These are phyloP conservation scores for Bombus terrestris DNA, from an alignment of 1,140 invertebrate genomes.

Conservation along the genomic window DNA sequence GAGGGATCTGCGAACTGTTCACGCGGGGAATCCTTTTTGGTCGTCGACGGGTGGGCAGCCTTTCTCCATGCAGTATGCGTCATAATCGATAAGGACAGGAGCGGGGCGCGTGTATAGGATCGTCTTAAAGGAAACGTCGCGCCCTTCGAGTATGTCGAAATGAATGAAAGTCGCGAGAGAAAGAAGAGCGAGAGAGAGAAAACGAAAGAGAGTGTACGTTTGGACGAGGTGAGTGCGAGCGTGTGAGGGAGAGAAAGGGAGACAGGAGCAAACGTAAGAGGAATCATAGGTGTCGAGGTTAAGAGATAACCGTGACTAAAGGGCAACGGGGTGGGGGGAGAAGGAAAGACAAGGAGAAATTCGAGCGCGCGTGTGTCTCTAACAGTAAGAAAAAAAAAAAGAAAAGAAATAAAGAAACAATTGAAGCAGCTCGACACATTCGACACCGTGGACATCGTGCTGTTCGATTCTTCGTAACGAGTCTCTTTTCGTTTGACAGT, in stretches of 20 bases:
- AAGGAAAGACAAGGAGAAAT: not conserved
- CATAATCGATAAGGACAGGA: conserved; percentile 67
- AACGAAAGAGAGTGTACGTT: not conserved
- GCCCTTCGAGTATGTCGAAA: conserved; percentile 38
- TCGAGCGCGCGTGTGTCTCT: conserved; percentile 1
- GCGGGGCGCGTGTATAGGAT: conserved; percentile 39
- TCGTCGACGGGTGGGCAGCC: conserved; percentile 42
- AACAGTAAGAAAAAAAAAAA: not conserved
- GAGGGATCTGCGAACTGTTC: conserved; percentile 36
- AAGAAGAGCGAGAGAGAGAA: conserved; percentile 10
- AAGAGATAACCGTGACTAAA: conserved; percentile 22
- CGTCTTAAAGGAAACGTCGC: conserved; percentile 48
- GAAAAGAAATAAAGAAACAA: not conserved
- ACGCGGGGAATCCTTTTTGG: conserved; percentile 34
- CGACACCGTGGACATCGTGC: not conserved
- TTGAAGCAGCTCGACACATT: not conserved
- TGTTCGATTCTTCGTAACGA: conserved; percentile 17
- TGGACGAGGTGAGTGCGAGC: conserved; percentile 10
- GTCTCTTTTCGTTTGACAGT: conserved; percentile 35
- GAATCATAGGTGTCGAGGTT: conserved; percentile 54
- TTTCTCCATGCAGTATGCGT: conserved; percentile 63
- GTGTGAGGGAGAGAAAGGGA: not conserved
- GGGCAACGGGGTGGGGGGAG: not conserved
- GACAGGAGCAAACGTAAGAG: not conserved
- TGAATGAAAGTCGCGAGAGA: conserved; percentile 42